These are phyloP conservation scores for Urophycis tenuis DNA, from an alignment of 2,797 vertebrate species.

Conservation along the genomic window DNA sequence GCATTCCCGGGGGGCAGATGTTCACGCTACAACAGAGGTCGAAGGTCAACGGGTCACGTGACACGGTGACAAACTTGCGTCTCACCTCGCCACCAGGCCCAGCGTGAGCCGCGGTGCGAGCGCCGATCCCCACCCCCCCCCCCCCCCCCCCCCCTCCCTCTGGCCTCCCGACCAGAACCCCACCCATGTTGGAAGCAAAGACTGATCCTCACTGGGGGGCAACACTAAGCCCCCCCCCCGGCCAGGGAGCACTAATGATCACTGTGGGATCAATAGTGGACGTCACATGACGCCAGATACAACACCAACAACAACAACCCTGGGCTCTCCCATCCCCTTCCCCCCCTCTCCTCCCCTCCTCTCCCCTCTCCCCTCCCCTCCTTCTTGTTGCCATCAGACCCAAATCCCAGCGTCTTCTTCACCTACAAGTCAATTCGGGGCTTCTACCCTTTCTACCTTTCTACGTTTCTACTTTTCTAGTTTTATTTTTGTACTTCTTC, in stretches of 20 bases:
- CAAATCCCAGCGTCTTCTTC: too few relatives aligned
- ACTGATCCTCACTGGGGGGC: constrained; percentile 41
- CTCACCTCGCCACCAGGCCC: too few relatives aligned
- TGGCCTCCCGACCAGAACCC: too few relatives aligned
- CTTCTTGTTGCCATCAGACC: too few relatives aligned
- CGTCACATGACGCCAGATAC: constrained; percentile 27
- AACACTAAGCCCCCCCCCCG: constrained; percentile 32
- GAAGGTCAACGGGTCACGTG: neutral
- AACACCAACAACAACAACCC: constrained; percentile 1
- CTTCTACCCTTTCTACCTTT: neutral
- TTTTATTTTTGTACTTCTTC: neutral
- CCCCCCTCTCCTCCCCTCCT: too few relatives aligned
- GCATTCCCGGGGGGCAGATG: neutral
- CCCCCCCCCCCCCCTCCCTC: too few relatives aligned
- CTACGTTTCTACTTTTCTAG: too few relatives aligned
- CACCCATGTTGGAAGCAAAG: too few relatives aligned
- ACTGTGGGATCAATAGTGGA: constrained; percentile 43
- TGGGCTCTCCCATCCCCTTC: too few relatives aligned
- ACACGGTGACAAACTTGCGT: neutral
- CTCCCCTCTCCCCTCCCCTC: too few relatives aligned
- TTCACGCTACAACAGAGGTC: neutral
- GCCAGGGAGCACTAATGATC: constrained; percentile 42
- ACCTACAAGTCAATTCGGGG: neutral
- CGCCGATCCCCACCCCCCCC: too few relatives aligned
- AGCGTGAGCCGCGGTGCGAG: too few relatives aligned